phyloP scores from a whole-genome alignment of 2,888 invertebrate species.

The Hoplodrina blanda region DNA sequence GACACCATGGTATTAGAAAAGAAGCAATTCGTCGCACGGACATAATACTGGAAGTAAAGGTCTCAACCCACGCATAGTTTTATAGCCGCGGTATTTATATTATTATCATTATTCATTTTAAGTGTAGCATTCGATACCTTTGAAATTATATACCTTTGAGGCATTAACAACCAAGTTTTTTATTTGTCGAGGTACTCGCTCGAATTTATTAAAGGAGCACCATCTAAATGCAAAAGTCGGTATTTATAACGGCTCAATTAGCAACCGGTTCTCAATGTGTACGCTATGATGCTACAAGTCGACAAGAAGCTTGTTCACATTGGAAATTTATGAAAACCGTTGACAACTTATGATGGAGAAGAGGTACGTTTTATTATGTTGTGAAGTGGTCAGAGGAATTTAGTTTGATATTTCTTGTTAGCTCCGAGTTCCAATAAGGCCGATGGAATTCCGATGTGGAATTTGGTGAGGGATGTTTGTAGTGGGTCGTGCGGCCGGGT shows the following conservation, averaged over 20 bases:
- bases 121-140: constrained; percentile 75
- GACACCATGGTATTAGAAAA: constrained; percentile 59
- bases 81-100: constrained; percentile 72
- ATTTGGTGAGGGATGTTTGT: constrained; percentile 37
- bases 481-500: constrained; percentile 53
- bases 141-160: constrained; percentile 72
- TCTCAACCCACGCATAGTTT: constrained; percentile 69
- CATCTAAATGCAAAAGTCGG: constrained; percentile 70
- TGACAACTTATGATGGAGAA: constrained; percentile 68
- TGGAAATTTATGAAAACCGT: constrained; percentile 78
- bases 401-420: constrained; percentile 31
- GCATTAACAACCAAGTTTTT: constrained; percentile 62
- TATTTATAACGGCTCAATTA: constrained; percentile 79
- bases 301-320: constrained; percentile 65
- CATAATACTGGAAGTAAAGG: constrained; percentile 48
- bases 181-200: constrained; percentile 57
- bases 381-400: constrained; percentile 32
- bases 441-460: constrained; percentile 39
- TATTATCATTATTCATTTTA: constrained; percentile 78
- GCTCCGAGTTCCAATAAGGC: constrained; percentile 36
- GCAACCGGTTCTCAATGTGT: constrained; percentile 68
- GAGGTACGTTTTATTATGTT: constrained; percentile 21
- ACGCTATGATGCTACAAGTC: constrained; percentile 72
- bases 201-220: constrained; percentile 65
- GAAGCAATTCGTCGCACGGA: constrained; percentile 59